Evolutionary conservation across 2,797 vertebrate genomes (phyloP), one percentile per base, ranked within the genome.

Genomic region (Lateolabrax maculatus): DNA sequence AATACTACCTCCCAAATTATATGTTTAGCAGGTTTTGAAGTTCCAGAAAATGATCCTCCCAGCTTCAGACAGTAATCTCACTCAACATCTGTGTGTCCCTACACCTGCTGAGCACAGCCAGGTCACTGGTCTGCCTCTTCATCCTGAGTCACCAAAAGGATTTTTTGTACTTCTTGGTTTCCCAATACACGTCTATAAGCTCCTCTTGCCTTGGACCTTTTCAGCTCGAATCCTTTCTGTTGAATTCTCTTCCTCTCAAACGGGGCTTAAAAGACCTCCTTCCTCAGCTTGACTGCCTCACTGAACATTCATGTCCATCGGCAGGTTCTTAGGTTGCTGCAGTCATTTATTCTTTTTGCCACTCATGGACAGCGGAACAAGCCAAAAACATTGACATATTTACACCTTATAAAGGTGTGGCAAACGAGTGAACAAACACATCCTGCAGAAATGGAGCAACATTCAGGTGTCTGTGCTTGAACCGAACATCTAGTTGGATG

Each of bases 61-160:
- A 34, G 63, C 23, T 49, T 68, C 62, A 46, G 56, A 62, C 71
- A 27, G 69, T 66, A 75, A 72, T 77, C 82, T 83, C 36, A 29
- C 52, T 62, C 23, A 51, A 71, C 57, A 79, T 77, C 60, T 62
- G 51, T 13, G 60, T 66, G 79, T 75, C 62, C 34, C 31, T 53
- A 46, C 27, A 65, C 55, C 77, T 79, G 82, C 60, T 58, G 67
- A 57, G 64, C 72, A 62, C 55, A 65, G 70, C 41, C 60, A 44
- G 69, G 84, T 75, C 86, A 68, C 29, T 58, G 67, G 74, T 75
- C 79, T 77, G 61, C 48, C 46, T 81, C 75, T 48, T 80, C 53
- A 27, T 70, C 78, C 34, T 44, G 63, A 81, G 39, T 70, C 62
- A 72, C 77, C 74, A 36, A 29, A 77, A 62, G 73, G 62, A 74